These are phyloP conservation scores for Megaptera novaeangliae DNA, from an alignment of 2,113 vertebrate species.

Conservation along the genomic window DNA sequence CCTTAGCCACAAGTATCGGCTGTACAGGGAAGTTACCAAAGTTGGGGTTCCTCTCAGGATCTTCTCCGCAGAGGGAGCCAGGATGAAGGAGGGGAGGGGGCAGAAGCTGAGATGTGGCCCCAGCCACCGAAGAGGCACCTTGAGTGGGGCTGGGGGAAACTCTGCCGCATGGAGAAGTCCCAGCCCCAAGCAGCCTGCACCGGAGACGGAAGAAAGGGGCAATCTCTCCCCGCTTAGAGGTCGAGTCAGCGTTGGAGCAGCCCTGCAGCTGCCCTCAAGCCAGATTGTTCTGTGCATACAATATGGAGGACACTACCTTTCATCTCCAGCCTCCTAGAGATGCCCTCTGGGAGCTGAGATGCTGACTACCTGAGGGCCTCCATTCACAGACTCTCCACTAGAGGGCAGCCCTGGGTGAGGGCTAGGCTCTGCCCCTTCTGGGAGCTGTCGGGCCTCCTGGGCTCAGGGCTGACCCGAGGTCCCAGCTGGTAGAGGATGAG, in stretches of 20 bases:
- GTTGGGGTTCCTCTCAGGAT: background rate
- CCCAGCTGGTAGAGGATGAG: too few species aligned
- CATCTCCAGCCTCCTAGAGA: background rate
- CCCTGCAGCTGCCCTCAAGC: background rate
- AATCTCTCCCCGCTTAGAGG: background rate
- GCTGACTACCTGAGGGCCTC: background rate
- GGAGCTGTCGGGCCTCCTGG: background rate
- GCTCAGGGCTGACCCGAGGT: background rate
- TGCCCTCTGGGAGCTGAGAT: background rate
- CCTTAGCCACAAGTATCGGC: background rate
- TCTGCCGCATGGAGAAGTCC: fast-evolving
- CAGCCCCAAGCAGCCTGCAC: background rate
- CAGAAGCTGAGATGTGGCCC: background rate
- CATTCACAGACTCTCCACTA: constrained; percentile 41
- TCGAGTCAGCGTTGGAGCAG: background rate
- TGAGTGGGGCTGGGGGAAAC: background rate
- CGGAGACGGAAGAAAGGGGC: background rate
- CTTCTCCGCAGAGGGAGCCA: background rate
- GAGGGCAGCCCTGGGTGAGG: constrained; percentile 44
- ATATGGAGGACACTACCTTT: background rate
- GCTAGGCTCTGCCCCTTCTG: background rate
- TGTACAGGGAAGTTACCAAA: background rate
- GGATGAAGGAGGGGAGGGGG: background rate
- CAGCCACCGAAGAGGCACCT: background rate
- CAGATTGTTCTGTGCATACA: background rate